phyloP scores from a whole-genome alignment of 2,797 vertebrate species.

The Antennarius maculatus region DNA sequence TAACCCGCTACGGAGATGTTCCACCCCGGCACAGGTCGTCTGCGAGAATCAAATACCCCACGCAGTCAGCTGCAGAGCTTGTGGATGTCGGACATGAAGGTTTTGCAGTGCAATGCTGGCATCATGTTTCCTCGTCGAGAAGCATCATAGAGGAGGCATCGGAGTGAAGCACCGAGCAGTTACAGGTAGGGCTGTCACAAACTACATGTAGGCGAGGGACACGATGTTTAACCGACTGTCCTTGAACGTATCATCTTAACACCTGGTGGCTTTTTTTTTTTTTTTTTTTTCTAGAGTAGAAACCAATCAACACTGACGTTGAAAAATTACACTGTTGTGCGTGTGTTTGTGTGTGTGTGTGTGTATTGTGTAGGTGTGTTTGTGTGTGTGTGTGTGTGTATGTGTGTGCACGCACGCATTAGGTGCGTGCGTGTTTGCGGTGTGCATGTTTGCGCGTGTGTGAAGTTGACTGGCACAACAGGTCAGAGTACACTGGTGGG shows the following conservation, averaged over 20 bases:
- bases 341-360: neutral
- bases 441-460: neutral
- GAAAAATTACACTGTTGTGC: neutral
- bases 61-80: slow-evolving; percentile 6
- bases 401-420: neutral
- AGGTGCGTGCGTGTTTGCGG: neutral
- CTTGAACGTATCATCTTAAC: neutral
- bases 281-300: neutral
- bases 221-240: neutral
- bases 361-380: neutral
- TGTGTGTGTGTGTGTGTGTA: neutral
- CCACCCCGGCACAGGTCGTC: slow-evolving; percentile 26
- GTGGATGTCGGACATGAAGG: slow-evolving; percentile 24
- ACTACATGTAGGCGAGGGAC: neutral
- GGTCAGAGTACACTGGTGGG: slow-evolving; percentile 67
- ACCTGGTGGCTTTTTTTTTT: too few relatives aligned
- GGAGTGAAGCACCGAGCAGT: slow-evolving; percentile 49
- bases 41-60: slow-evolving; percentile 45
- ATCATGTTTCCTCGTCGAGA: slow-evolving; percentile 52
- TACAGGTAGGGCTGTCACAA: slow-evolving; percentile 58
- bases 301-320: neutral
- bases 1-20: slow-evolving; percentile 50
- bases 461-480: slow-evolving; percentile 53
- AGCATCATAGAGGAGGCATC: slow-evolving; percentile 61
- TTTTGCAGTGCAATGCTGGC: slow-evolving; percentile 60